Evolutionary conservation across 2,888 invertebrate genomes (phyloP), one percentile per base, ranked within the genome.

Genomic region (Eulithis prunata): DNA sequence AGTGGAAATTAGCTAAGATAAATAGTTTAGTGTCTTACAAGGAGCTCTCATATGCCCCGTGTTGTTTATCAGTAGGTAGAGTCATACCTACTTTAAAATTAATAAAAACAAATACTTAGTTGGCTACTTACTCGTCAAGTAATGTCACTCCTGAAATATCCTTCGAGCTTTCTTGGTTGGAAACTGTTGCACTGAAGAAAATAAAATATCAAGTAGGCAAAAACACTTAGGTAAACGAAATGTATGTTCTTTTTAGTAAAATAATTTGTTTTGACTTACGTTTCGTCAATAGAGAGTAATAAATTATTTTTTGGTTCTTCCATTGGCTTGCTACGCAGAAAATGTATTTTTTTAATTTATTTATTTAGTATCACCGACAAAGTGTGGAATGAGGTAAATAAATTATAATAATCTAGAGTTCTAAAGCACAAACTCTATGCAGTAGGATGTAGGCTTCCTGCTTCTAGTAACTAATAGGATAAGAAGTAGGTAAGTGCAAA

Each of bases 51-150:
- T 32, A 32, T 5, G 4, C 32, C 32, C 32, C 32, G 32, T 32
- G 32, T 3, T 32, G 6, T 32, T 2, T 32, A 1, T 32, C 3
- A 21, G 21, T 21, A 32, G 32, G 32, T 32, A 32, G 32, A 32
- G 4, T 4, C 32, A 32, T 32, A 32, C 32, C 32, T 13, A 13
- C 13, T 36, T 47, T 4, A 46, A n/a, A 46, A 4, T 46, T 46
- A 46, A 46, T 46, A 4, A 10, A 49, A 49, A 21, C 0, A 47
- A 49, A 14, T 3, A 14, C 38, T 5, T 38, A 5, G 6, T 0
- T 36, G 52, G 10, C 28, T 6, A 58, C 85, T 85, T 79, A 85
- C 86, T 83, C 79, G 64, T 82, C 81, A 55, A 74, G 41, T 41
- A 41, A 10, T 41, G 41, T 67, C 59, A 72, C 55, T 54, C 71